These are phyloP conservation scores for Eira barbara DNA, from an alignment of 2,113 vertebrate species.

Conservation along the genomic window DNA sequence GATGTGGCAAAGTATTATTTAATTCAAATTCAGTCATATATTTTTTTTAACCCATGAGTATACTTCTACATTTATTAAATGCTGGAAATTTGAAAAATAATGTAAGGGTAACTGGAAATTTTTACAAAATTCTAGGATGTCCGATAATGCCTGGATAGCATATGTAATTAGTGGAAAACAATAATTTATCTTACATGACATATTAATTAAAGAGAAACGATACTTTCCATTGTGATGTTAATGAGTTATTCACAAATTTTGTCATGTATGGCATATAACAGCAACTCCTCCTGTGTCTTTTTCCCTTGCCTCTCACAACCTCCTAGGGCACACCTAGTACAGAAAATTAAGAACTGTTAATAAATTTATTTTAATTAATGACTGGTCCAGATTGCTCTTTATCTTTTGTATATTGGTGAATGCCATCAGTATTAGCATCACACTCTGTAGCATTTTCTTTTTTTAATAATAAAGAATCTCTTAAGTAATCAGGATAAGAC, in stretches of 20 bases:
- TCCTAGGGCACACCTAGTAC: background rate
- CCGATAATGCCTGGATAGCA: background rate
- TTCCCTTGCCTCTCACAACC: background rate
- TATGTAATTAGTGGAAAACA: background rate
- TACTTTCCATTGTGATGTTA: background rate
- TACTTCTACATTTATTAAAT: background rate
- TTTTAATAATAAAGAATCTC: background rate
- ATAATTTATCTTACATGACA: background rate
- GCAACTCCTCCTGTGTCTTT: background rate
- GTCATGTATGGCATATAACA: background rate
- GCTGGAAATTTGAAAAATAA: background rate
- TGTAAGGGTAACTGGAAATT: background rate
- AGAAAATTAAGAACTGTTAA: background rate
- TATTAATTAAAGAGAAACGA: slow-evolving; percentile 1
- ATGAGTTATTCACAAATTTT: background rate
- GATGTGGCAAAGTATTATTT: background rate
- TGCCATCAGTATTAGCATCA: background rate
- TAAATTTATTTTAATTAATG: background rate
- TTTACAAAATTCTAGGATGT: background rate
- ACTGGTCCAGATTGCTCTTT: background rate
- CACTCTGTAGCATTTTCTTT: background rate
- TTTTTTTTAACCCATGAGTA: background rate
- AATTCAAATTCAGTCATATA: background rate
- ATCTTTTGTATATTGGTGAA: background rate
- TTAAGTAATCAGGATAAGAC: background rate